phyloP scores from a whole-genome alignment of 2,888 invertebrate species.

The Eristalinus sepulchralis region DNA sequence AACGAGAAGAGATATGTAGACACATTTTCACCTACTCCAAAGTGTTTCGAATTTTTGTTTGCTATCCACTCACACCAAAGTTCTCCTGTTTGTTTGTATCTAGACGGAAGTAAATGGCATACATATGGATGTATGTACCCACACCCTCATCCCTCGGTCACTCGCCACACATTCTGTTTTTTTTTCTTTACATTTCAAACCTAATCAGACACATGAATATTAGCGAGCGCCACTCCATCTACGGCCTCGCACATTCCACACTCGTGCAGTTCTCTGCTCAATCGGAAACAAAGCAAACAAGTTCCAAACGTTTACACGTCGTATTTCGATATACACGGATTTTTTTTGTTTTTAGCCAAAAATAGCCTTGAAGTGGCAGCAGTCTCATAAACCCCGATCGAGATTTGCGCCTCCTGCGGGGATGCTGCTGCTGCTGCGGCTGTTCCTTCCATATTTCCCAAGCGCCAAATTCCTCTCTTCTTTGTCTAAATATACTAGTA shows the following conservation, averaged over 20 bases:
- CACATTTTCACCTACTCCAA: background rate
- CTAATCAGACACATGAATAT: constrained; percentile 18
- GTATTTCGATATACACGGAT: background rate
- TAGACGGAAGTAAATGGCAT: background rate
- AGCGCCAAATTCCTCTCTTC: background rate
- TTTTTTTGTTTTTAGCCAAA: constrained; percentile 22
- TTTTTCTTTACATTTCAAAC: background rate
- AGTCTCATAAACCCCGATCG: constrained; percentile 26
- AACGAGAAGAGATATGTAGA: background rate
- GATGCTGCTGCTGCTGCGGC: background rate
- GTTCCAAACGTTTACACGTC: constrained; percentile 55
- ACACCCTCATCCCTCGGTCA: background rate
- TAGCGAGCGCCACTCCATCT: constrained; percentile 19
- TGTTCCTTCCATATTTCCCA: background rate
- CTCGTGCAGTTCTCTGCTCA: background rate
- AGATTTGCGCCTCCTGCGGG: constrained; percentile 18
- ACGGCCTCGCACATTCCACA: background rate
- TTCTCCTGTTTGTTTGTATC: background rate
- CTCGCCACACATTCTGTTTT: background rate
- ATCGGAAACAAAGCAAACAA: constrained; percentile 64
- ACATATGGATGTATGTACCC: background rate
- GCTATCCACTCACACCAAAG: background rate
- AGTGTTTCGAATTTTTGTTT: too few relatives aligned
- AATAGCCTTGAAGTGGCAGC: constrained; percentile 43
- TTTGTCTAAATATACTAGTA: constrained; percentile 5